Evolutionary conservation across 2,888 invertebrate genomes (phyloP), one percentile per base, ranked within the genome.

Genomic region (Neoascia interrupta): DNA sequence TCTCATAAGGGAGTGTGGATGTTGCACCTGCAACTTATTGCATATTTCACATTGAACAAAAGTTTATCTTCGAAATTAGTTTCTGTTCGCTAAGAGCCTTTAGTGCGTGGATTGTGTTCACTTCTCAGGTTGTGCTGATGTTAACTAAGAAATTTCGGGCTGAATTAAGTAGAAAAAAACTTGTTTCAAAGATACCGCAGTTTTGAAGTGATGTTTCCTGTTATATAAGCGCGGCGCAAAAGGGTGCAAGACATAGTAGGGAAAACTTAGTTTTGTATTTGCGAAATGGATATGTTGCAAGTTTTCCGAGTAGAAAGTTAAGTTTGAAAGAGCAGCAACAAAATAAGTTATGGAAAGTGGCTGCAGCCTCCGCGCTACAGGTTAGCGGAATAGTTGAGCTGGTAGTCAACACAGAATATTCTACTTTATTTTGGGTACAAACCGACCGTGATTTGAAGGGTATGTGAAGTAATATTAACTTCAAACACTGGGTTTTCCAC

Each of bases 21-120:
- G 37, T 63, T 63, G 61, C 70, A 70, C 45, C 70, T 70, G 53
- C 53, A 70, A 70, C 53, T 70, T 45, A 47, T 26, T 61, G 61
- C 61, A 70, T 47, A 70, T 53, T 47, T 70, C 28, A 61, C 45
- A 61, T 60, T 69, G 37, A 31, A 5, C 21, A 47, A 70, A 70
- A 51, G 53, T 70, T 70, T 63, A 58, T 56, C 53, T 53, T 31
- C 28, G 54, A 70, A 53, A 61, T 61, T 36, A 56, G 37, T 23
- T 56, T 31, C n/a, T 21, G 45, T 31, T 37, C 6, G 19, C 36
- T 68, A 23, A 58, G 47, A 56, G 47, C 8, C 39, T 68, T 68
- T 49, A 53, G 37, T 53, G 34, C 37, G 60, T n/a, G 43, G 13
- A 6, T 28, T 58, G 21, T 66, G 45, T 39, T 54, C 45, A 36